Percentiles rank a stretch among this genome's conserved stretches.
Evolutionary conservation across 2,888 invertebrate genomes (phyloP).

Genomic region (Nipponacmea schrenckii): DNA sequence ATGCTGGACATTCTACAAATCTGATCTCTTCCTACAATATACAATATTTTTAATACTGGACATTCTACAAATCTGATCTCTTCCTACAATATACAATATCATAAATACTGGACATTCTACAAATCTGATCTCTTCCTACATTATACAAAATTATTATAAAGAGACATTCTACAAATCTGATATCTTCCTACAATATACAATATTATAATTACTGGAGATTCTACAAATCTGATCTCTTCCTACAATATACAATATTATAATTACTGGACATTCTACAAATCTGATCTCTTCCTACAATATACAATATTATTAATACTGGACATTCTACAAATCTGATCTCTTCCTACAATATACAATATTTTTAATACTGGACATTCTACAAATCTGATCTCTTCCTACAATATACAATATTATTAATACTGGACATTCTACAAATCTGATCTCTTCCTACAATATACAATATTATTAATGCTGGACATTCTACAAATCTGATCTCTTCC

Average conservation of each 20-base stretch:
- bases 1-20: slow-evolving; percentile 79
- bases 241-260: slow-evolving; percentile 76
- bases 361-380: slow-evolving; percentile 80
- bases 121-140: slow-evolving; percentile 79
- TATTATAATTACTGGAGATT: slow-evolving; percentile 73
- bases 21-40: slow-evolving; percentile 76
- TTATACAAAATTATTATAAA: slow-evolving; percentile 62
- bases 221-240: slow-evolving; percentile 80
- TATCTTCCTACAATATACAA: slow-evolving; percentile 77
- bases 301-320: slow-evolving; percentile 78
- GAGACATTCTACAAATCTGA: slow-evolving; percentile 78
- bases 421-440: slow-evolving; percentile 78
- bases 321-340: slow-evolving; percentile 77
- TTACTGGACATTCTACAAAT: slow-evolving; percentile 79
- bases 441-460: slow-evolving; percentile 74
- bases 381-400: slow-evolving; percentile 79
- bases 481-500: slow-evolving; percentile 80
- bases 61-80: slow-evolving; percentile 77
- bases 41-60: slow-evolving; percentile 78
- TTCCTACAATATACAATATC: slow-evolving; percentile 74
- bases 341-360: slow-evolving; percentile 74
- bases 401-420: slow-evolving; percentile 75
- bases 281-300: slow-evolving; percentile 76
- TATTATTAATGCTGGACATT: slow-evolving; percentile 79
- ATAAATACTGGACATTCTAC: slow-evolving; percentile 80